Evolutionary conservation across 2,113 vertebrate genomes (phyloP).

Genomic region (Pachyramphus minor): DNA sequence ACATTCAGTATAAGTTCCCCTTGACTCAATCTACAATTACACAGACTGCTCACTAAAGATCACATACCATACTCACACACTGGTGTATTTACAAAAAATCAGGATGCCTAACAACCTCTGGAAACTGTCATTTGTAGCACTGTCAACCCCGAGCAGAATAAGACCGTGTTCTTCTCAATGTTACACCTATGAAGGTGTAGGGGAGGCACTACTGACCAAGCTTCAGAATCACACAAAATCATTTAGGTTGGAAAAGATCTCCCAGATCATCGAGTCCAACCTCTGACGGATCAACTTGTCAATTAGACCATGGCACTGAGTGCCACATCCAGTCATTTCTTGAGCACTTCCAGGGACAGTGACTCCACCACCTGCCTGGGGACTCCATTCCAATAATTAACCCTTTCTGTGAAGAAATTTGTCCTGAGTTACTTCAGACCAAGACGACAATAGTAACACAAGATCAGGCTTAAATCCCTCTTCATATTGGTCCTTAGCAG

Average conservation of each 20-base stretch:
- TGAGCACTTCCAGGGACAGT: background rate
- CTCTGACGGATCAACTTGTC: background rate
- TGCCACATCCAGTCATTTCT: background rate
- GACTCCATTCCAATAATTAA: background rate
- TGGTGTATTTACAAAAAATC: too few relatives aligned
- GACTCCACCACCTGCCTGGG: background rate
- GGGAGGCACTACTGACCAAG: background rate
- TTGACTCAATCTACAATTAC: background rate
- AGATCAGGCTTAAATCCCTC: background rate
- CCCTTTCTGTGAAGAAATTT: background rate
- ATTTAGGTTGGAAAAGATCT: background rate
- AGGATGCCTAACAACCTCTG: background rate
- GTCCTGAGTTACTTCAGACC: background rate
- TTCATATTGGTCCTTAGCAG: background rate
- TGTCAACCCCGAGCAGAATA: fast-evolving
- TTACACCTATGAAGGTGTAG: background rate
- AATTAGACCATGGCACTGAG: background rate
- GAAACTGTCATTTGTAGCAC: background rate
- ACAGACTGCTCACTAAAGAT: background rate
- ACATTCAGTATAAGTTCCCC: background rate
- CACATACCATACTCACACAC: background rate
- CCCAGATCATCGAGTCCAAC: background rate
- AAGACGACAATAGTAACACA: background rate
- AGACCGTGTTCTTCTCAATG: background rate
- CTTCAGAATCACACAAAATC: background rate